Conservation (phyloP, 2,888 invertebrate genomes). For the Amphipyra berbera region DNA sequence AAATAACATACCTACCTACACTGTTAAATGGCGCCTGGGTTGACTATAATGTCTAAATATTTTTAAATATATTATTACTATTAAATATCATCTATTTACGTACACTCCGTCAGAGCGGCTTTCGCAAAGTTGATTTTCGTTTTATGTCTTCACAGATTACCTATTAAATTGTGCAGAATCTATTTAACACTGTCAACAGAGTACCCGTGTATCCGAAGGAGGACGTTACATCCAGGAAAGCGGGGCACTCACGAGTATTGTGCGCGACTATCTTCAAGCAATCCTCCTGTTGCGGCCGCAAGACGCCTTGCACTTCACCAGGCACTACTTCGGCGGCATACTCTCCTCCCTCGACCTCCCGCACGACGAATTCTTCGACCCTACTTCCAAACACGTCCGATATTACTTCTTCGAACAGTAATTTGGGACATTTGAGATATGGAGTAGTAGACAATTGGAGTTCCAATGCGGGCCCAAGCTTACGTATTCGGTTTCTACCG, state of each 20-base stretch:
- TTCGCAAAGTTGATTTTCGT: no score
- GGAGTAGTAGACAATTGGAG: constrained; percentile 29
- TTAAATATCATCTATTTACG: no score
- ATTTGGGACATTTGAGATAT: constrained; percentile 15
- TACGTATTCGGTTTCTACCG: constrained; percentile 16
- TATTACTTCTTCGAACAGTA: constrained; percentile 85
- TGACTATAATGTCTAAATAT: no score
- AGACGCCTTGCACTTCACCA: constrained; percentile 89
- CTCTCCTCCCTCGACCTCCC: constrained; percentile 85
- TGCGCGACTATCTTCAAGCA: constrained; percentile 91
- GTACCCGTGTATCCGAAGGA: constrained; percentile 83
- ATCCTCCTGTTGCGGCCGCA: constrained; percentile 89
- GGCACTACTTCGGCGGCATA: constrained; percentile 88
- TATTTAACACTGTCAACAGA: constrained; percentile 67
- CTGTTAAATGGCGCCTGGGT: no score
- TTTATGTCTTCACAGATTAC: neutral
- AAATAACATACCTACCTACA: no score
- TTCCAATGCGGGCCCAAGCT: constrained; percentile 5
- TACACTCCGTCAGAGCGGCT: no score
- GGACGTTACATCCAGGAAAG: constrained; percentile 90
- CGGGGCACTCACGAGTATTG: constrained; percentile 88
- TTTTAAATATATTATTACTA: no score
- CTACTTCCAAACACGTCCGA: constrained; percentile 77
- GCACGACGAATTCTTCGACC: constrained; percentile 85
- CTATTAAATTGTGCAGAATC: constrained; percentile 17